Conservation (phyloP, 2,888 invertebrate species). For the Neocrepidodera transversa region DNA sequence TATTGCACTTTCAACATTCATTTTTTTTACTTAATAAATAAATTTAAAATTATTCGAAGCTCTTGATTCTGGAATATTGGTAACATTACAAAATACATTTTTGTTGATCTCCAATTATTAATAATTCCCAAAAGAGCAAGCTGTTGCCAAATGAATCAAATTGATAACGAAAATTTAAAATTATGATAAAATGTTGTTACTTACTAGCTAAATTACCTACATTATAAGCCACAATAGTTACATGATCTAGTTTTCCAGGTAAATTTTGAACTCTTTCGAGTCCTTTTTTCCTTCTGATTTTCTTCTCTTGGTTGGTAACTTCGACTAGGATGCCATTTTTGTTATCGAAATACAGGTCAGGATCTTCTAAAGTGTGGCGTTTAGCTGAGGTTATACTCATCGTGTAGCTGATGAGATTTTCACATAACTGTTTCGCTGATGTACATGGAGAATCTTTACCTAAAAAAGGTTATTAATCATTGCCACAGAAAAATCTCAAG, state of each 20-base stretch:
- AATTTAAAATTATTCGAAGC: background rate
- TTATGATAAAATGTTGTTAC: background rate
- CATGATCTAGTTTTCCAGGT: slow-evolving; percentile 90
- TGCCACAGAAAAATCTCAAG: no score
- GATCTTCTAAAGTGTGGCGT: slow-evolving; percentile 81
- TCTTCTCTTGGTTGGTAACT: slow-evolving; percentile 69
- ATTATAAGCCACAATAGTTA: slow-evolving; percentile 81
- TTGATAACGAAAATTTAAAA: background rate
- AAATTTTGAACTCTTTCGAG: slow-evolving; percentile 74
- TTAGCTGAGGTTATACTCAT: slow-evolving; percentile 82
- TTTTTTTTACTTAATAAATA: background rate
- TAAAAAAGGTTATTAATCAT: no score
- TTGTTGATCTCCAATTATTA: background rate
- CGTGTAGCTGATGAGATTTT: slow-evolving; percentile 79
- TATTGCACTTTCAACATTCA: background rate
- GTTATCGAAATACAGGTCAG: slow-evolving; percentile 74
- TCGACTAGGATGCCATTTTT: slow-evolving; percentile 66
- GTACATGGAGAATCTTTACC: slow-evolving; percentile 67
- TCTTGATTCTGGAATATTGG: no score
- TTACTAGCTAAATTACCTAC: slow-evolving; percentile 63
- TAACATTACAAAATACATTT: background rate
- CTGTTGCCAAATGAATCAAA: background rate
- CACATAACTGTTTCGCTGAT: slow-evolving; percentile 72
- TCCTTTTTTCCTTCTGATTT: slow-evolving; percentile 71
- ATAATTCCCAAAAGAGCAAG: no score